phyloP scores from a whole-genome alignment of 2,797 vertebrate genomes.

The Sebastes variabilis region DNA sequence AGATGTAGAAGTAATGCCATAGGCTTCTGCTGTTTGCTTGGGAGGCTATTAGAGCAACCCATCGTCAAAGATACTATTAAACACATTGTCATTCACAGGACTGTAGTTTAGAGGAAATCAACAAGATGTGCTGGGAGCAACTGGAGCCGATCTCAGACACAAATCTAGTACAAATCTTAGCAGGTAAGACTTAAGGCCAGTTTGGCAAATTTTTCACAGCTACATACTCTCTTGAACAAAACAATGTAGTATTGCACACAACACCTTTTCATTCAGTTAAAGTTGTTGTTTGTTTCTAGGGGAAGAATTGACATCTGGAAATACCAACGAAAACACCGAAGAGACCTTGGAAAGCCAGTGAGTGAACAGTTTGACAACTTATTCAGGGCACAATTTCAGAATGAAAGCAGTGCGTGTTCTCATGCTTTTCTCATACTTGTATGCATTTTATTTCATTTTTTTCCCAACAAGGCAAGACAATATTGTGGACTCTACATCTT shows the following conservation, averaged over 20 bases:
- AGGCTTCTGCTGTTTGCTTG: background rate
- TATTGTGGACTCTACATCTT: conserved; percentile 91
- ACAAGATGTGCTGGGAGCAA: conserved; percentile 92
- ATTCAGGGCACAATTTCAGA: conserved; percentile 36
- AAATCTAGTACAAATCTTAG: conserved; percentile 90
- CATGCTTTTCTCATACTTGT: background rate
- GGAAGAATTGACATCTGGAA: conserved; percentile 82
- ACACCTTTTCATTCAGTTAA: background rate
- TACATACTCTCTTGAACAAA: background rate
- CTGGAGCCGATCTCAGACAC: conserved; percentile 90
- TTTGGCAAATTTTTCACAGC: background rate
- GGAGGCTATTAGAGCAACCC: background rate
- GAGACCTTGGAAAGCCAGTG: conserved; percentile 86
- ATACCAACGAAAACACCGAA: conserved; percentile 77
- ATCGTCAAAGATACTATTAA: background rate
- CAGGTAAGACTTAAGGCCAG: conserved; percentile 82
- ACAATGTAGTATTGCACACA: background rate
- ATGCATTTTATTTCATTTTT: background rate
- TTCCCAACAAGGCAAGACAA: conserved; percentile 87
- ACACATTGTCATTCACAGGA: conserved; percentile 75
- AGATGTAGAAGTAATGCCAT: background rate
- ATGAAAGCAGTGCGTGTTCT: background rate
- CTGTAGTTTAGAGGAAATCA: conserved; percentile 91
- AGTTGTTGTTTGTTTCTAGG: conserved; percentile 72
- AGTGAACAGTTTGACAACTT: conserved; percentile 77